These are phyloP conservation scores for Hydra vulgaris DNA, from an alignment of 30 jellyfish, hydroid and myxozoan genomes.

Conservation along the genomic window DNA sequence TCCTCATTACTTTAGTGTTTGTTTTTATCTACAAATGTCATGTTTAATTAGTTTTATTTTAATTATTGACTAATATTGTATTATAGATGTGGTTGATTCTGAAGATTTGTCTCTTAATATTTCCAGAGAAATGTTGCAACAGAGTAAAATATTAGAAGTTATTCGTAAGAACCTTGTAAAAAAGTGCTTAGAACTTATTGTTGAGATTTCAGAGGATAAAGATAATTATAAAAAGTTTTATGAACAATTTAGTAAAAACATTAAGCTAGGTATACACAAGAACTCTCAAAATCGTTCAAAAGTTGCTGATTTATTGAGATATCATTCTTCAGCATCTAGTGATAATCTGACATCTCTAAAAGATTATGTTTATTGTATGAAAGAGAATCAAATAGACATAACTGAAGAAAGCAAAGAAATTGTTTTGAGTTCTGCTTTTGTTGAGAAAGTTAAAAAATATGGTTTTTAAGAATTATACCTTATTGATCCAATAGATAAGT, in stretches of 20 bases:
- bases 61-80: too few relatives aligned
- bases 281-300: conserved; percentile 62
- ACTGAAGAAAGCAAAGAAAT: conserved; percentile 96
- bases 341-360: conserved; percentile 80
- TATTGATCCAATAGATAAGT: conserved; percentile 96
- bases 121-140: conserved; percentile 84
- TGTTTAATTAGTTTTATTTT: neutral
- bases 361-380: conserved; percentile 93
- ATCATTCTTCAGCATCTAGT: conserved; percentile 75
- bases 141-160: conserved; percentile 76
- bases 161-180: conserved; percentile 83
- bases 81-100: conserved; percentile 73
- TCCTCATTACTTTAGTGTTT: too few relatives aligned
- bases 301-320: conserved; percentile 76
- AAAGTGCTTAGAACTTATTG: conserved; percentile 62
- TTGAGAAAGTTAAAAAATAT: conserved; percentile 73
- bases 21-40: too few relatives aligned
- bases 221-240: conserved; percentile 76
- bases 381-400: conserved; percentile 88
- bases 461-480: conserved; percentile 92
- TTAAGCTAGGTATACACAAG: conserved; percentile 89
- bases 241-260: conserved; percentile 77
- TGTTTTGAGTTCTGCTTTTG: conserved; percentile 72
- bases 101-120: conserved; percentile 88
- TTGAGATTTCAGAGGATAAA: conserved; percentile 81